Percentiles rank a stretch among this genome's conserved stretches.
Conservation (phyloP, 2,113 vertebrate genomes). For the Bostrychus sinensis region DNA sequence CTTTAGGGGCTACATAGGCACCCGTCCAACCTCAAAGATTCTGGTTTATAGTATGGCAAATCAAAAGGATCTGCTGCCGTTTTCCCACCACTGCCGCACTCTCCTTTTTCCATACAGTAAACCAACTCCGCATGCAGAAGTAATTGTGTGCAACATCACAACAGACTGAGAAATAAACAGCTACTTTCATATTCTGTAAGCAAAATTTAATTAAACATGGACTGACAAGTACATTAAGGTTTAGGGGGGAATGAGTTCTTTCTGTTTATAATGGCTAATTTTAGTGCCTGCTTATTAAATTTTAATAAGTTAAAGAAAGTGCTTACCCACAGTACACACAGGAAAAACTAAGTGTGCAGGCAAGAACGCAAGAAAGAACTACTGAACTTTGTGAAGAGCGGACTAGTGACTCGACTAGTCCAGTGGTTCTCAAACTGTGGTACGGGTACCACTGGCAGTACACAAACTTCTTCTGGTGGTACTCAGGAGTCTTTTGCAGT, state of each 20-base stretch:
- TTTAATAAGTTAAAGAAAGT: slow-evolving; percentile 49
- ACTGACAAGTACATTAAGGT: neutral
- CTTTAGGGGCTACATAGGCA: too few species aligned
- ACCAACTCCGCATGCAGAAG: slow-evolving; percentile 61
- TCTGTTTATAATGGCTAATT: slow-evolving; percentile 37
- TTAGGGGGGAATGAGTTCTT: neutral
- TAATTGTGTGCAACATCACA: slow-evolving; percentile 55
- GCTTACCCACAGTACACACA: slow-evolving; percentile 15
- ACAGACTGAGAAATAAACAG: slow-evolving; percentile 41
- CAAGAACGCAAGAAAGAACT: neutral
- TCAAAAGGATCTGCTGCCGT: neutral
- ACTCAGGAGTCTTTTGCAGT: too few species aligned
- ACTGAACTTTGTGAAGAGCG: neutral
- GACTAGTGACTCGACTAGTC: too few species aligned
- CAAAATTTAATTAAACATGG: slow-evolving; percentile 20
- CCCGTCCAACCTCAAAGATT: slow-evolving; percentile 16
- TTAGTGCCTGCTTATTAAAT: slow-evolving; percentile 45
- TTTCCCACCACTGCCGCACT: slow-evolving; percentile 32
- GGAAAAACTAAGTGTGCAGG: neutral
- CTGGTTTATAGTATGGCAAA: slow-evolving; percentile 18
- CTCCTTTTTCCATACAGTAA: slow-evolving; percentile 48
- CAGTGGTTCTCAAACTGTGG: too few species aligned
- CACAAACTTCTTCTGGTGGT: too few species aligned
- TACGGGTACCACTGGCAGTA: too few species aligned
- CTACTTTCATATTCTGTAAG: slow-evolving; percentile 40